These are phyloP conservation scores for Corythaixoides concolor DNA, from an alignment of 2,113 vertebrate species.

Conservation along the genomic window DNA sequence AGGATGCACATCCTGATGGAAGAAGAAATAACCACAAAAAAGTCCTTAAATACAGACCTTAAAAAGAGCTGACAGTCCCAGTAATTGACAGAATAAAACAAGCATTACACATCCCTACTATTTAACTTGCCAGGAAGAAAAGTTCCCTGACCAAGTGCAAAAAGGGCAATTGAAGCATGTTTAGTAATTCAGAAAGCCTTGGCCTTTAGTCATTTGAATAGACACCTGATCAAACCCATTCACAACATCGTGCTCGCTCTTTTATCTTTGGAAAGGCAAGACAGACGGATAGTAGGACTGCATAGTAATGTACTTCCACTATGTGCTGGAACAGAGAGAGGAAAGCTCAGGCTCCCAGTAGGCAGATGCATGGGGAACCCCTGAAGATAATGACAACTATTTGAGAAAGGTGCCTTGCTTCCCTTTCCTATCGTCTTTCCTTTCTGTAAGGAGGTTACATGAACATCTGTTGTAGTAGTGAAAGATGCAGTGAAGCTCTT, in stretches of 20 bases:
- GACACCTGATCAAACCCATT: not conserved
- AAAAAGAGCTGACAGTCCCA: not conserved
- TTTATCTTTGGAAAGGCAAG: slow-evolving; percentile 6
- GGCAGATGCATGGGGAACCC: not conserved
- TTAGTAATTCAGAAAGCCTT: not conserved
- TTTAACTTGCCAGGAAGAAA: not conserved
- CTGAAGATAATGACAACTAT: not conserved
- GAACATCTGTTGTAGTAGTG: not conserved
- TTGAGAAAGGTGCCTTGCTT: not conserved
- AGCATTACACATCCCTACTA: not conserved
- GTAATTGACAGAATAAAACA: slow-evolving; percentile 1
- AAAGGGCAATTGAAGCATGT: not conserved
- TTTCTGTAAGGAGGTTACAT: not conserved
- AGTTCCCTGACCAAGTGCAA: not conserved
- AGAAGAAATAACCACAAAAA: not conserved
- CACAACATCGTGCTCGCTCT: not conserved
- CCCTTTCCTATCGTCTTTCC: not conserved
- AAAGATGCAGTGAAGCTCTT: not conserved
- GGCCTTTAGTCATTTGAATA: not conserved
- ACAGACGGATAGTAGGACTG: not conserved
- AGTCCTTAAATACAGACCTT: not conserved
- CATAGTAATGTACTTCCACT: not conserved
- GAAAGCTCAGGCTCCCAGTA: not conserved
- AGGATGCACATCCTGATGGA: not conserved
- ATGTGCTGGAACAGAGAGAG: not conserved